Percentiles rank a stretch among this genome's conserved stretches.
Conservation (phyloP, 2,888 invertebrate genomes). For the Pseudococcus jackbeardsleyi region DNA sequence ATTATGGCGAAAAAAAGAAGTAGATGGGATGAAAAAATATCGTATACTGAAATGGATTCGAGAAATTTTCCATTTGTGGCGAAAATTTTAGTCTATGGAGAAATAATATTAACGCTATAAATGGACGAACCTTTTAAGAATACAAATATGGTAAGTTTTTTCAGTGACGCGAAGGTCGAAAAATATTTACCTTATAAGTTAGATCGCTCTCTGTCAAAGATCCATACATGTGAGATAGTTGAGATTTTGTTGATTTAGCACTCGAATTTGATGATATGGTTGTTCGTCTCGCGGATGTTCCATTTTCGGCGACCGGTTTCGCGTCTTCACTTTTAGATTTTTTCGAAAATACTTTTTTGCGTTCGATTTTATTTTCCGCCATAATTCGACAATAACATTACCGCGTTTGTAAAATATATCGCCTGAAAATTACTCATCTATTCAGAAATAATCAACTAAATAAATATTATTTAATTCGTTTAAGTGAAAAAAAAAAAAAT, state of each 20-base stretch:
- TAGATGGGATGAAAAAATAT: background rate
- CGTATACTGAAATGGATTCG: background rate
- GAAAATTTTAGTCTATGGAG: background rate
- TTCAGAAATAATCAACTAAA: constrained; percentile 23
- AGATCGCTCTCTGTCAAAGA: constrained; percentile 59
- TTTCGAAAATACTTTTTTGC: constrained; percentile 58
- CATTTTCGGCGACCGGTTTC: constrained; percentile 51
- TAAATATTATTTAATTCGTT: constrained; percentile 28
- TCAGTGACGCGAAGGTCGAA: background rate
- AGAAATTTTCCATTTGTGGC: background rate
- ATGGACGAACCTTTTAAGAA: constrained; percentile 17
- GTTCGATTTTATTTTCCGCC: constrained; percentile 64
- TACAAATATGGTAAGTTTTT: background rate
- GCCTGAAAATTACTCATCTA: constrained; percentile 28
- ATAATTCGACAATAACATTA: constrained; percentile 51
- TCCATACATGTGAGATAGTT: constrained; percentile 62
- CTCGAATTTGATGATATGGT: constrained; percentile 49
- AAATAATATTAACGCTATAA: constrained; percentile 1
- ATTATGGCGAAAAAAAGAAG: background rate
- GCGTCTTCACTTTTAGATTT: constrained; percentile 61
- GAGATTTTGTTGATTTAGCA: constrained; percentile 53
- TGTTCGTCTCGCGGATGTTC: constrained; percentile 53
- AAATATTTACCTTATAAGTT: constrained; percentile 62
- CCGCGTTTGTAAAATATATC: constrained; percentile 37
- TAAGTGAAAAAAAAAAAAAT: background rate